Percentiles rank a stretch among this genome's conserved stretches.
These are phyloP conservation scores for Caenorhabditis plicata DNA, from an alignment of 2,888 invertebrate species.

Conservation along the genomic window DNA sequence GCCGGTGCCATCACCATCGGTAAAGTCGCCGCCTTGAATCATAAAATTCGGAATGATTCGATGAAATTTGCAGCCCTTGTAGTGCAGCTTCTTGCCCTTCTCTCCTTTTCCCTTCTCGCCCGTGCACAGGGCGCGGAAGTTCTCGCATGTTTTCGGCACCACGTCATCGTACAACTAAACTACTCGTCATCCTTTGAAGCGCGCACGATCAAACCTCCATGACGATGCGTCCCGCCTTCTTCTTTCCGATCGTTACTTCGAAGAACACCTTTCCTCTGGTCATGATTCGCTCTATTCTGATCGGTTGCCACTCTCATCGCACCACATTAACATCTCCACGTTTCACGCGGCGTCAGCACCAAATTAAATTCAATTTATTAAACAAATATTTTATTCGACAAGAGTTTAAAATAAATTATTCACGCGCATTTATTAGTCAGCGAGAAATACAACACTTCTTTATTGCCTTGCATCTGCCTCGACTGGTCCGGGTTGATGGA, in stretches of 20 bases:
- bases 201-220: constrained; percentile 70
- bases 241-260: constrained; percentile 23
- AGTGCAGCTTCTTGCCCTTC: constrained; percentile 70
- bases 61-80: constrained; percentile 80
- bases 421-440: constrained; percentile 39
- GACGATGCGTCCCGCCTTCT: constrained; percentile 75
- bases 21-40: constrained; percentile 80
- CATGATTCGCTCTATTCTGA: no score
- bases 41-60: constrained; percentile 84
- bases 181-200: not conserved
- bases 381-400: no score
- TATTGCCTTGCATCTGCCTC: constrained; percentile 56
- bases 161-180: constrained; percentile 77
- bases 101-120: constrained; percentile 81
- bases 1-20: constrained; percentile 80
- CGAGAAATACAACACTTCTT: constrained; percentile 61
- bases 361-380: no score
- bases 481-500: constrained; percentile 61
- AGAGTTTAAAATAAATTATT: not conserved
- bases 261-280: constrained; percentile 19
- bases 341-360: no score
- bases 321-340: no score
- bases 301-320: no score
- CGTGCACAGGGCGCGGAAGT: constrained; percentile 73
- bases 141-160: constrained; percentile 82